A percentile compares a stretch with the other conserved stretches of the same genome.
These are phyloP conservation scores for Orientallactaga sibirica DNA, from an alignment of 2,797 vertebrate genomes.

Conservation along the genomic window DNA sequence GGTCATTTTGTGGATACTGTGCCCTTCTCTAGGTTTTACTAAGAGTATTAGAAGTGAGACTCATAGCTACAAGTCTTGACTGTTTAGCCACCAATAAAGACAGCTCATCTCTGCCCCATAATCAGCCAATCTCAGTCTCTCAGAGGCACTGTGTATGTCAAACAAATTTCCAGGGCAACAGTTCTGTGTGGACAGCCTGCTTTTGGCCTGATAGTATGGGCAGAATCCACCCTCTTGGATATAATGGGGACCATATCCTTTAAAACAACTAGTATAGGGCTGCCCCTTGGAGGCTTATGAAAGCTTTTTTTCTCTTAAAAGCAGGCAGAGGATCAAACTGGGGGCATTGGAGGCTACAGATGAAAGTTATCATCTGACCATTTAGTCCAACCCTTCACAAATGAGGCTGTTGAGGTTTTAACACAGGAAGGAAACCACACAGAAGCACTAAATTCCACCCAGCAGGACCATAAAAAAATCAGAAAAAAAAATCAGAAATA, in stretches of 20 bases:
- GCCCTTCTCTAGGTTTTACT: not conserved
- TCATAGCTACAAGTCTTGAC: not conserved
- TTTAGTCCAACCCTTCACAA: not conserved
- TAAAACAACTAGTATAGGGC: constrained; percentile 29
- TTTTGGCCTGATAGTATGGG: not conserved
- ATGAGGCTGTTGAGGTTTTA: not conserved
- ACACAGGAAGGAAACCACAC: not conserved
- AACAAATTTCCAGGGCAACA: not conserved
- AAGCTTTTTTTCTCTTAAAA: not conserved
- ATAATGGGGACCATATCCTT: not conserved
- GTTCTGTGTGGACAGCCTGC: not conserved
- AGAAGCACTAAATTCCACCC: not conserved
- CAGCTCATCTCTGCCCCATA: not conserved
- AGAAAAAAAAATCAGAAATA: not conserved
- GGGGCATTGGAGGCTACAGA: not conserved
- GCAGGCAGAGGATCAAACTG: not conserved
- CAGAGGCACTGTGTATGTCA: not conserved
- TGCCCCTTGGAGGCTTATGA: constrained; percentile 71
- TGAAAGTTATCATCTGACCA: not conserved
- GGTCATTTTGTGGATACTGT: not conserved
- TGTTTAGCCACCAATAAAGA: not conserved
- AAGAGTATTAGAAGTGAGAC: not conserved
- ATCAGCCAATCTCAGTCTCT: not conserved
- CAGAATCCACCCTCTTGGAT: not conserved
- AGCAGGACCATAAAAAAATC: not conserved